phyloP scores from a whole-genome alignment of 2,888 invertebrate genomes.

The Brenthis ino region DNA sequence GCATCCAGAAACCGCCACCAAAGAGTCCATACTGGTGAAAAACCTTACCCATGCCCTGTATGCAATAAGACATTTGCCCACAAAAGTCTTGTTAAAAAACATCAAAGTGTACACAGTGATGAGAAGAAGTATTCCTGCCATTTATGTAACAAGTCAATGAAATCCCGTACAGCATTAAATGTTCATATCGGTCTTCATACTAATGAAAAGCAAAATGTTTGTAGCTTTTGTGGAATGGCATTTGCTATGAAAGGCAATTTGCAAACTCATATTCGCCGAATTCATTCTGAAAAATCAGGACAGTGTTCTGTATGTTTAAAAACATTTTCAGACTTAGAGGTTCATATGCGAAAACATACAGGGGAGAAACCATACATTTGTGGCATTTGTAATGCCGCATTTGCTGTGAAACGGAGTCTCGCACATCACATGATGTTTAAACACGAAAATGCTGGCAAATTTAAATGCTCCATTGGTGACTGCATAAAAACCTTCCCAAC shows the following conservation, averaged over 20 bases:
- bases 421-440: constrained; percentile 69
- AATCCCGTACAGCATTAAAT: constrained; percentile 75
- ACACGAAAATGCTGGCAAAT: constrained; percentile 70
- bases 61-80: constrained; percentile 69
- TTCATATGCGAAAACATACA: constrained; percentile 82
- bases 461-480: constrained; percentile 68
- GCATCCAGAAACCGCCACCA: constrained; percentile 71
- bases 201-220: constrained; percentile 69
- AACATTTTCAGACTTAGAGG: constrained; percentile 78
- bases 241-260: constrained; percentile 82
- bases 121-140: constrained; percentile 81
- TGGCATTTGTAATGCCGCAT: constrained; percentile 62
- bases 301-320: constrained; percentile 78
- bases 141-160: constrained; percentile 77
- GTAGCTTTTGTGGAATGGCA: constrained; percentile 71
- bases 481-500: constrained; percentile 70
- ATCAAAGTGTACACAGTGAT: constrained; percentile 68
- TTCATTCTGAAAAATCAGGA: constrained; percentile 82
- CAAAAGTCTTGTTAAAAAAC: constrained; percentile 60
- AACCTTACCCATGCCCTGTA: constrained; percentile 63
- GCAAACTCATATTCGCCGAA: constrained; percentile 77
- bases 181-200: constrained; percentile 72
- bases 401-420: constrained; percentile 62
- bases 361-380: constrained; percentile 77
- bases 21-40: constrained; percentile 71